phyloP scores from a whole-genome alignment of 2,113 vertebrate genomes.

The cattle (Bos taurus) region ARS-UCD2.0 NC_037338.1:60643001-60643500 shows the following conservation, averaged over 20 bases:
- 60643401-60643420: background rate
- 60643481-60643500: no score
- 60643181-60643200: background rate
- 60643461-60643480: no score
- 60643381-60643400: background rate
- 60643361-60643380: background rate
- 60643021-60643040: background rate
- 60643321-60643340: background rate
- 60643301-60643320: background rate
- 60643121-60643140: background rate
- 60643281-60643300: background rate
- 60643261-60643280: background rate
- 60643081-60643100: background rate
- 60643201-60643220: background rate
- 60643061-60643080: background rate
- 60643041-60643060: background rate
- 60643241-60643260: background rate
- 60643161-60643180: background rate
- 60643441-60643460: no score
- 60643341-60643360: background rate
- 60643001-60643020: background rate
- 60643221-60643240: background rate
- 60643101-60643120: background rate
- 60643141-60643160: background rate
- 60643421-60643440: background rate